Evolutionary conservation across 1,140 invertebrate genomes (phyloP).

Genomic region (Tetraneura akinire): DNA sequence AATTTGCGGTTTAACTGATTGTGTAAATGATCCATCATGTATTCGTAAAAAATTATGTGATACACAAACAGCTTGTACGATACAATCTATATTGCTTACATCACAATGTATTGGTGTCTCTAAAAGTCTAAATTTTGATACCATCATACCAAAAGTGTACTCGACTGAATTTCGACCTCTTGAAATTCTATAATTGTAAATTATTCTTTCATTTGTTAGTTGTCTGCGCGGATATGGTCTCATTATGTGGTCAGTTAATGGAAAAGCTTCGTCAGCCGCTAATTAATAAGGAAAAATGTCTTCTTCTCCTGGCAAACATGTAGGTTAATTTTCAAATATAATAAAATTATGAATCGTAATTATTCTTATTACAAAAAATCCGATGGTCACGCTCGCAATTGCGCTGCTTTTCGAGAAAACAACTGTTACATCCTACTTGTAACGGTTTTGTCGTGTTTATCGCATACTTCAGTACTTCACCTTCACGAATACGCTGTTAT

Average conservation of each 20-base stretch:
- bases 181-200: constrained; percentile 58
- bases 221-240: constrained; percentile 56
- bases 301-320: constrained; percentile 12
- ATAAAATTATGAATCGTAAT: too few relatives aligned
- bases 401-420: too few relatives aligned
- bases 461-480: too few relatives aligned
- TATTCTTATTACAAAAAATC: too few relatives aligned
- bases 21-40: constrained; percentile 6
- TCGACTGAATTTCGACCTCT: constrained; percentile 58
- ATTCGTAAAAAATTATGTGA: constrained; percentile 51
- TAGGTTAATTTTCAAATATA: too few relatives aligned
- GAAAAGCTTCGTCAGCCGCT: constrained; percentile 58
- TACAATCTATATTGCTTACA: constrained; percentile 54
- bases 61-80: constrained; percentile 51
- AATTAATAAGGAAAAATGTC: too few relatives aligned
- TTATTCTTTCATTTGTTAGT: constrained; percentile 54
- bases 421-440: too few relatives aligned
- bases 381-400: too few relatives aligned
- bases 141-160: constrained; percentile 60
- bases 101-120: constrained; percentile 56
- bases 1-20: neutral
- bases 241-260: constrained; percentile 56
- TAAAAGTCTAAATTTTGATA: constrained; percentile 59
- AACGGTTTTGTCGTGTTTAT: too few relatives aligned
- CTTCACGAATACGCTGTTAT: too few relatives aligned